Evolutionary conservation across 2,113 vertebrate genomes (phyloP), one percentile per base, ranked within the genome.

Genomic region (Micronycteris hirsuta): DNA sequence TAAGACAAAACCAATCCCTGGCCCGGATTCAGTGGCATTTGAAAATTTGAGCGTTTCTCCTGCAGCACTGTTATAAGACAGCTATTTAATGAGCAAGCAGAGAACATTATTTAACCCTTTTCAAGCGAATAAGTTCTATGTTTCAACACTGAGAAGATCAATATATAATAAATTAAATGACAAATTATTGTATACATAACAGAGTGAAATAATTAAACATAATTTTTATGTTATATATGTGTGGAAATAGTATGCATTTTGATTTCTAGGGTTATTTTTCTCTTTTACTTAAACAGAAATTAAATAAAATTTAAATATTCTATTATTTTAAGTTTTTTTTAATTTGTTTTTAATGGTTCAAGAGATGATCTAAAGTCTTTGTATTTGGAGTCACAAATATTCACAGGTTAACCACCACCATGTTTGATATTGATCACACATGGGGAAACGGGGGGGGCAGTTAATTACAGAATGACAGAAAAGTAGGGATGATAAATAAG

Each of bases 1-100:
- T 15, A 2, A 97, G 96, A 97, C 83, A 96, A 47, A 92, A 96
- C 43, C 58, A 87, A 47, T 97, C 92, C 93, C 63, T 0, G 0
- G 58, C 86, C 61, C 87, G 76, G 97, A 98, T 95, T 98, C 96
- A 92, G 91, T 98, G 98, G 93, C 96, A 98, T 98, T 98, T 98
- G 93, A 95, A 94, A 93, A 97, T 65, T 71, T n/a, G 84, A 93
- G n/a, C 93, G 95, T 96, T 96, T 81, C 65, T 96, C 71, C 73
- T 90, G 54, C 0, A 9, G 89, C 93, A 92, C 20, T 95, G 6
- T 76, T 95, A 45, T 90, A 92, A 70, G 76, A 83, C 47, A 31
- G 49, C 94, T 94, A 82, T 61, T 82, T 95, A 96, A 58, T 71
- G 68, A 90, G 82, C 71, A 95, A 77, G 0, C 47, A 84, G 96